Base-by-base conservation (phyloP, 2,888 invertebrate species). In the Drosophila atripex region DNA sequence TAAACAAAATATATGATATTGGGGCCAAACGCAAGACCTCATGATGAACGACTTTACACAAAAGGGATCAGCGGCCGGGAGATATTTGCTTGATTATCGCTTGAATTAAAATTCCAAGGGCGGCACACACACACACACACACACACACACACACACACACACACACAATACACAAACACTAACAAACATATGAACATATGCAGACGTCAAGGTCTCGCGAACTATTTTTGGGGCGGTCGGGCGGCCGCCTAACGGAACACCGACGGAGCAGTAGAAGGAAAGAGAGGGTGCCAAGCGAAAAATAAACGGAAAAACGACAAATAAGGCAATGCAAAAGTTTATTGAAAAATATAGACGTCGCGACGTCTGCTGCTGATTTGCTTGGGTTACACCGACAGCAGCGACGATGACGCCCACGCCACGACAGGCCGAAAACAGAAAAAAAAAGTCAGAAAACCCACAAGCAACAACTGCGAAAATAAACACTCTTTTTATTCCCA, bases 291-390 rank as follows among this genome's bases (percentile, higher is more conserved):
- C 32, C 38, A 52, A 41, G 49, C 39, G 72, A 39, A 55, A 58
- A 66, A 55, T 32, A 51, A 51, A 41, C 56, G 39, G 47, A 68
- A 87, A 83, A 83, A 78, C 86, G 79, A 85, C 84, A 79, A 87
- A 85, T 77, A 85, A 85, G 84, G 84, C 69, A 86, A 85, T 82
- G 84, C 80, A 83, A 83, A 85, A 87, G 76, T 78, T 72, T 87
- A 77, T 82, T 80, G 80, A 71, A 75, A 61, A 73, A 80, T 77
- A 70, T 77, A 73, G 61, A 69, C 86, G 86, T 72, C 80, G 71
- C 54, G 84, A 80, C 86, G 85, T 82, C 83, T 87, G 79, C 68
- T 74, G 39, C 73, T 73, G 86, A 70, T 85, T 82, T 84, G 82
- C 77, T 85, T 87, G 75, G 78, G 77, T 85, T 82, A 83, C 85